Conservation (phyloP, 1,140 invertebrate species). For the Sitobion miscanthi region DNA sequence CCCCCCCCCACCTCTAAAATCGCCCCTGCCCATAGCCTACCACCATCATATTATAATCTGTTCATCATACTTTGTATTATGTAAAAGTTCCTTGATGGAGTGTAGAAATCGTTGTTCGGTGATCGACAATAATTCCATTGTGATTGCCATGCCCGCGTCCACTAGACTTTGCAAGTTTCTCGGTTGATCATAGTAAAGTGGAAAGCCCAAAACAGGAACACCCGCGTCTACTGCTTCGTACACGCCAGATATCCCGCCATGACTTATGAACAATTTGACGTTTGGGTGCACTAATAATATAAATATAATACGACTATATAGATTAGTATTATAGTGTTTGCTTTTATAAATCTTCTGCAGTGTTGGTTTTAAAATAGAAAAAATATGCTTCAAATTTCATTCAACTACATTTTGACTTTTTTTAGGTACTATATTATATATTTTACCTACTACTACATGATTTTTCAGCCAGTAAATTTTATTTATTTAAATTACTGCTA, state of each 20-base stretch:
- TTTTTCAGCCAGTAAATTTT: too few species aligned
- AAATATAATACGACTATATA: not conserved
- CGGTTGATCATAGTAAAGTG: slow-evolving; percentile 71
- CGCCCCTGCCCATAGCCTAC: too few species aligned
- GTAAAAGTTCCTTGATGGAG: not conserved
- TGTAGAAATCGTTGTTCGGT: not conserved
- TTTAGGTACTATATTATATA: too few species aligned
- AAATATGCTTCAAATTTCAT: too few species aligned
- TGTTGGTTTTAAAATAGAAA: too few species aligned
- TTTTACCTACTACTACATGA: too few species aligned
- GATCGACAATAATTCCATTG: slow-evolving; percentile 59
- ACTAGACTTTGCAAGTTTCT: slow-evolving; percentile 62
- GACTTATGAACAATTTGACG: slow-evolving; percentile 36
- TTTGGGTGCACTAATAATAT: slow-evolving; percentile 29
- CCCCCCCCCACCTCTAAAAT: too few species aligned
- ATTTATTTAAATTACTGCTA: too few species aligned
- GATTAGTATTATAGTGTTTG: too few species aligned
- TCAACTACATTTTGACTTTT: too few species aligned
- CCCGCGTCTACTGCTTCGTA: slow-evolving; percentile 31
- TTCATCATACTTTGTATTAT: not conserved
- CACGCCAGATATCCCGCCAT: slow-evolving; percentile 38
- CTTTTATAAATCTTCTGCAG: too few species aligned
- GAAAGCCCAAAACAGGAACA: slow-evolving; percentile 68
- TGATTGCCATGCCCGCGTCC: slow-evolving; percentile 57
- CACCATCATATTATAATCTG: not conserved